These are phyloP conservation scores for Oreonectes daqikongensis DNA, from an alignment of 2,797 vertebrate species.

Conservation along the genomic window DNA sequence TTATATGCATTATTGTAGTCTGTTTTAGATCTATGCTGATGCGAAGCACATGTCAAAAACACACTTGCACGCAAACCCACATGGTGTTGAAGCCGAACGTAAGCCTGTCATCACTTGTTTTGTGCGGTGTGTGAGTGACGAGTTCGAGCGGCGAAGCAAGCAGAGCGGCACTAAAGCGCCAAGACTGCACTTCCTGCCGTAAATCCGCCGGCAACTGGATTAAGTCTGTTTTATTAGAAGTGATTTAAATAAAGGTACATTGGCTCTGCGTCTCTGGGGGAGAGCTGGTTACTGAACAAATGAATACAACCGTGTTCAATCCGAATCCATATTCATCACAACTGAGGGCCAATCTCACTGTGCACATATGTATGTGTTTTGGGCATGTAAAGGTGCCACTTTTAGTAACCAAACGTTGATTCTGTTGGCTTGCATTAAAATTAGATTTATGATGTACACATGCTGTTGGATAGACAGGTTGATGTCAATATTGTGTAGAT, in stretches of 20 bases:
- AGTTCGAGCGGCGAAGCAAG: slow-evolving; percentile 4
- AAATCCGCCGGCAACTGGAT: slow-evolving; percentile 41
- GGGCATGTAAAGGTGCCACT: neutral
- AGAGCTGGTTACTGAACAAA: slow-evolving; percentile 36
- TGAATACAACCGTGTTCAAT: slow-evolving; percentile 21
- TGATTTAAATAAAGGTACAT: slow-evolving; percentile 45
- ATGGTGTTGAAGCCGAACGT: slow-evolving; percentile 2
- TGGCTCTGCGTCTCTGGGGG: slow-evolving; percentile 21
- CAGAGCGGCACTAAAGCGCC: slow-evolving; percentile 13
- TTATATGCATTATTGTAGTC: neutral
- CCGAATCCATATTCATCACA: slow-evolving; percentile 41
- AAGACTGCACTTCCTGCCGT: slow-evolving; percentile 27
- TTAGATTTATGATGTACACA: no score
- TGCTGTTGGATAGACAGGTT: no score
- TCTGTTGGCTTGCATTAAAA: slow-evolving; percentile 1
- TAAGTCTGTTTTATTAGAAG: slow-evolving; percentile 44
- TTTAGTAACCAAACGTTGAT: neutral
- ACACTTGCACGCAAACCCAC: neutral
- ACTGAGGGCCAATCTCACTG: neutral
- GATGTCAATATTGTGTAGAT: no score
- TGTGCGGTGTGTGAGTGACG: slow-evolving; percentile 11
- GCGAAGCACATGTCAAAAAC: slow-evolving; percentile 20
- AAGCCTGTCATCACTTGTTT: slow-evolving; percentile 23
- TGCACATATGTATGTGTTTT: neutral
- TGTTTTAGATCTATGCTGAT: slow-evolving; percentile 1